Base-by-base conservation (phyloP, 2,113 vertebrate species). In the Entomyzon cyanotis region DNA sequence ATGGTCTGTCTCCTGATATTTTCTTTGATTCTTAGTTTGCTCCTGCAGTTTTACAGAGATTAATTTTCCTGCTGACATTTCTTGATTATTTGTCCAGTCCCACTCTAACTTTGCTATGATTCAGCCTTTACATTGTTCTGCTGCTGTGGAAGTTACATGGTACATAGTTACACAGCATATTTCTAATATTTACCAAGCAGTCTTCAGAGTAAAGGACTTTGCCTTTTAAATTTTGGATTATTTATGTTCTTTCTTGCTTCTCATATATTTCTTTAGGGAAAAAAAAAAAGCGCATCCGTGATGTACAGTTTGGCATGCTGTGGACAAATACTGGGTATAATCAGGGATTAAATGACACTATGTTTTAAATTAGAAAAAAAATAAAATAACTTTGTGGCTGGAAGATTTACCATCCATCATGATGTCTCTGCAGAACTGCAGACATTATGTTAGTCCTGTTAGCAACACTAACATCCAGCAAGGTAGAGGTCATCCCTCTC, bases 131-230 rank as follows among this genome's bases (percentile, higher is more conserved):
- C 55, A 35, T 60, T 84, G 41, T 56, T 63, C 55, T 87, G 39
- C 62, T 86, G 87, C 42, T 82, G n/a, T 90, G 33, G 55, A 94
- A 94, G 33, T 85, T 90, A 35, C 42, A 81, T 4, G 22, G 42
- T 55, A 74, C 49, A 71, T 33, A 39, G 33, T 44, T 56, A 52
- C 53, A 64, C 12, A 47, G 12, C 28, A n/a, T 90, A 76, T 65
- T 95, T 97, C 91, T 93, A 96, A 77, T 94, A 91, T 92, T 93
- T 95, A 94, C 68, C 77, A 87, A 59, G 47, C 55, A 52, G 16
- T 64, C 84, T 91, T 91, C 62, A 91, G 60, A 89, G 21, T 67
- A 15, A 90, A 96, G n/a, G 84, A 93, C 93, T 96, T 96, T 92
- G 53, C 31, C 87, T 91, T 93, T 73, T 89, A 60, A 95, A 94